Percentiles rank a stretch among this genome's conserved stretches.
Evolutionary conservation across 2,888 invertebrate genomes (phyloP).

Genomic region (Drosophila anomalipes): DNA sequence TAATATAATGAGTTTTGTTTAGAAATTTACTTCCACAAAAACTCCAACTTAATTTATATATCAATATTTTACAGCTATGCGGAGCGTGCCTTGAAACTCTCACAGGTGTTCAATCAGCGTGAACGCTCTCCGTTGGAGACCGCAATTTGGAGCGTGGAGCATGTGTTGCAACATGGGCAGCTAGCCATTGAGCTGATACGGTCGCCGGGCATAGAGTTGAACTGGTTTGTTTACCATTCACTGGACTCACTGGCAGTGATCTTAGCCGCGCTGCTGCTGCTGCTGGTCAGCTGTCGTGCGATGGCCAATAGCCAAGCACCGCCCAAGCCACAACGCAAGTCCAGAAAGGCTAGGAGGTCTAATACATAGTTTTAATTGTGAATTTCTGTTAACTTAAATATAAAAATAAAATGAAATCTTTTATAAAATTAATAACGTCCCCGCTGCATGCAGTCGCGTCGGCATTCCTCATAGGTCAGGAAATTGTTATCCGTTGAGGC

Average conservation of each 20-base stretch:
- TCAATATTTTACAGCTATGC: constrained; percentile 62
- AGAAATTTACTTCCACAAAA: not conserved
- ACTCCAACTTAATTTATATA: not conserved
- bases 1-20: not conserved
- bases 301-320: not conserved
- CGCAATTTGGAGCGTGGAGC: constrained; percentile 88
- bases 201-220: constrained; percentile 79
- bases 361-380: constrained; percentile 11
- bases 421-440: constrained; percentile 65
- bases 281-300: constrained; percentile 4
- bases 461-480: constrained; percentile 80
- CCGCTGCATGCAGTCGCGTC: constrained; percentile 79
- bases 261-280: constrained; percentile 2
- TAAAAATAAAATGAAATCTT: constrained; percentile 5
- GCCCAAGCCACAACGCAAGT: not conserved
- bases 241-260: constrained; percentile 76
- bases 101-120: constrained; percentile 87
- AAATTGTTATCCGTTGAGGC: constrained; percentile 79
- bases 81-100: constrained; percentile 84
- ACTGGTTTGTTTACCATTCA: constrained; percentile 83
- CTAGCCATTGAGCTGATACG: constrained; percentile 67
- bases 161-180: constrained; percentile 84
- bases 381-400: constrained; percentile 3
- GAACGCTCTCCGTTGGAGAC: constrained; percentile 86
- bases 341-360: constrained; percentile 9